phyloP scores from a whole-genome alignment of 2,797 vertebrate species.

The Clamator glandarius region DNA sequence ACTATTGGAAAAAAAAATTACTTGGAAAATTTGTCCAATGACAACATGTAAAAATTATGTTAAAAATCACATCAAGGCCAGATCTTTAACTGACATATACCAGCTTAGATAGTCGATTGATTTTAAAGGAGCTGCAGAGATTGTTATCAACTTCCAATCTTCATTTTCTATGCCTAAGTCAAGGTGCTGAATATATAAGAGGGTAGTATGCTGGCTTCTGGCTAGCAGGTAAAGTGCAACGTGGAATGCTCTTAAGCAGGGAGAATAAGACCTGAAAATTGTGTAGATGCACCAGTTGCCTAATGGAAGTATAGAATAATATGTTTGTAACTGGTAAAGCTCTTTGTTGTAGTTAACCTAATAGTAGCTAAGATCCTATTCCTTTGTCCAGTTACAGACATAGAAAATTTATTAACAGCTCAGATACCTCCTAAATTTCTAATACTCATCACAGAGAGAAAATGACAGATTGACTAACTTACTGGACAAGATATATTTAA shows the following conservation, averaged over 20 bases:
- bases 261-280: neutral
- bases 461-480: neutral
- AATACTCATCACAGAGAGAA: neutral
- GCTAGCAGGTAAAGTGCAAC: neutral
- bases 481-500: neutral
- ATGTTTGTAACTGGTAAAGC: neutral
- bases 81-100: neutral
- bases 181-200: accelerated
- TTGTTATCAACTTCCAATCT: neutral
- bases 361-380: neutral
- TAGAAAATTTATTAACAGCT: neutral
- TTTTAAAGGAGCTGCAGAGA: slow-evolving; percentile 4
- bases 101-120: neutral
- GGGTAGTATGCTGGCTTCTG: neutral
- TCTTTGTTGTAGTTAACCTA: neutral
- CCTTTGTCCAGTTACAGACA: neutral
- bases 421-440: neutral
- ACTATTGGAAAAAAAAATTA: slow-evolving; percentile 1
- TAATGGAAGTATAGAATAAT: neutral
- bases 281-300: neutral
- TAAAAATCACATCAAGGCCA: neutral
- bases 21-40: neutral
- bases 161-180: neutral
- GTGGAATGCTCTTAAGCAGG: neutral
- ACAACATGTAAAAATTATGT: neutral